Conservation (phyloP, 2,113 vertebrate genomes). For the Oreochromis aureus region DNA sequence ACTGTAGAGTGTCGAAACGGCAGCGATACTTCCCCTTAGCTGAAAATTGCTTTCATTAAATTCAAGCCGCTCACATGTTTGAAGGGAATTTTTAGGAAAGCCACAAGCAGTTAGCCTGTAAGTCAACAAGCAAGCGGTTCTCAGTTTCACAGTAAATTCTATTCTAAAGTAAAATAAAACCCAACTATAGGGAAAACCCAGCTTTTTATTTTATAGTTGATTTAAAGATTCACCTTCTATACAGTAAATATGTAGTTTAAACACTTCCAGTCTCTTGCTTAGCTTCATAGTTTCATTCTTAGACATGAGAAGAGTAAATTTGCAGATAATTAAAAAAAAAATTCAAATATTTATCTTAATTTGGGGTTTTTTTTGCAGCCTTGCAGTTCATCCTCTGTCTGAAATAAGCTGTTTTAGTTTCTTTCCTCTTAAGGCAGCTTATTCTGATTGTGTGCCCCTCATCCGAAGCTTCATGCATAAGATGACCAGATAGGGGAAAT, state of each 20-base stretch:
- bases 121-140: not conserved
- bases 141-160: not conserved
- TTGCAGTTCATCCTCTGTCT: not conserved
- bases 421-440: not conserved
- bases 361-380: not conserved
- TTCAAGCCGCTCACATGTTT: not conserved
- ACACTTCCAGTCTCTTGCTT: not conserved
- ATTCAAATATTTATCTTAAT: not conserved
- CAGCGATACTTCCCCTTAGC: not conserved
- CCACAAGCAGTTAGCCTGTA: not conserved
- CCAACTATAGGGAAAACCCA: not conserved
- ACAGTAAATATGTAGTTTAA: not conserved
- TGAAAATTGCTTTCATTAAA: slow-evolving; percentile 21
- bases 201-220: not conserved
- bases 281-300: not conserved
- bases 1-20: not conserved
- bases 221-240: not conserved
- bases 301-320: not conserved
- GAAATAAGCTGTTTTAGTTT: not conserved
- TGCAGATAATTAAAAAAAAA: not conserved
- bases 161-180: not conserved
- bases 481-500: not conserved
- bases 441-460: not conserved
- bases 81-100: not conserved
- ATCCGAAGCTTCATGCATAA: not conserved